Base-by-base conservation (phyloP, 2,888 invertebrate genomes). In the Platypus cylindrus region DNA sequence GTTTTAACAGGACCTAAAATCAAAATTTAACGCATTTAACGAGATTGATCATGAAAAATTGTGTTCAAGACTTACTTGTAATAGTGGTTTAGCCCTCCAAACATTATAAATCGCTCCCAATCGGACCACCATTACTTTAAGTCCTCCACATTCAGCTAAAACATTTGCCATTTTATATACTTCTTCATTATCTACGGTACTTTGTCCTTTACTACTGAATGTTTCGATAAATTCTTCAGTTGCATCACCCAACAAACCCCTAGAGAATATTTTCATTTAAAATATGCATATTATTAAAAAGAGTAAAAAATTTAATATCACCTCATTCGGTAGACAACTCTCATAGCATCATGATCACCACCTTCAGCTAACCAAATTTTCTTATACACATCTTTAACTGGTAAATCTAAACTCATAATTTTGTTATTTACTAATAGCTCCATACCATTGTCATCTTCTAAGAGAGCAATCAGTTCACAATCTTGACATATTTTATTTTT, bases 391-490 rank as follows among this genome's bases (percentile, higher is more conserved):
- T 94, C 94, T 59, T 90, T 90, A 9, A 97, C 97, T 0, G 91
- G 87, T 48, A 98, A 67, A 63, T 97, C 94, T 9, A 98, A 69
- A 41, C 91, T 91, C 62, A 98, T 95, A 46, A 98, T 98, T 67
- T 95, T 95, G 61, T 95, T 95, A 60, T 90, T 89, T 5, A 98
- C 95, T 17, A 98, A 71, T 45, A 97, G 67, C 59, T 95, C 95
- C 94, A 97, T 97, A 34, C 95, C 95, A 54, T 91, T 95, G 62
- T 97, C 98, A 60, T 98, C 97, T 57, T 98, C 97, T 1, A 97
- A 64, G 16, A 98, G 64, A 0, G 97, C 95, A n/a, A 98, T 91
- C 39, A 98, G 68, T 59, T 98, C 97, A 62, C 97, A 97, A 64
- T 98, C 97, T 29, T 85, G 86, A 56, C 91, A 93, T 47, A 97